These are phyloP conservation scores for Drosophila eohydei DNA, from an alignment of 2,888 invertebrate species.

Conservation along the genomic window DNA sequence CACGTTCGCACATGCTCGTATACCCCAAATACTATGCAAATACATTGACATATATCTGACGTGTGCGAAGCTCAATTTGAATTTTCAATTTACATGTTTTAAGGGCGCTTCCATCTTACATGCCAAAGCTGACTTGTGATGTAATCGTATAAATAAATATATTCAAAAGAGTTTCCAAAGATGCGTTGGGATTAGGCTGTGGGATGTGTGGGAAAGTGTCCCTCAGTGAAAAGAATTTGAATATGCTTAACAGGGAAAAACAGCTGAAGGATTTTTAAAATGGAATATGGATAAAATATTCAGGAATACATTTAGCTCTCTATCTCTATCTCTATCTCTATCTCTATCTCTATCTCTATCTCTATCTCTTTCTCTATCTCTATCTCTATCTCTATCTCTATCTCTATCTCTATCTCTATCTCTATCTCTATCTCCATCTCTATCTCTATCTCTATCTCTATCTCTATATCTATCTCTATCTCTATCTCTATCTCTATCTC, in stretches of 20 bases:
- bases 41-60: conserved; percentile 56
- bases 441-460: neutral
- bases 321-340: neutral
- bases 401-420: neutral
- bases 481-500: neutral
- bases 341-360: neutral
- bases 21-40: conserved; percentile 27
- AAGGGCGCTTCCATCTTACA: conserved; percentile 13
- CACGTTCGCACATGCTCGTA: neutral
- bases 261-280: neutral
- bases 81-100: conserved; percentile 46
- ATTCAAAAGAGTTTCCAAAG: conserved; percentile 26
- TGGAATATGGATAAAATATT: neutral
- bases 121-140: conserved; percentile 34
- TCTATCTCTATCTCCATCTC: neutral
- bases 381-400: neutral
- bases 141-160: conserved; percentile 20
- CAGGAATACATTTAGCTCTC: neutral
- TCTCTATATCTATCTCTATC: neutral
- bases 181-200: conserved; percentile 2
- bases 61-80: conserved; percentile 50
- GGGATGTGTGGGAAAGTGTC: neutral
- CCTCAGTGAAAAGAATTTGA: neutral
- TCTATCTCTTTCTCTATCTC: neutral
- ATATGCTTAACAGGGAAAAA: neutral